These are phyloP conservation scores for Microchirus variegatus DNA, from an alignment of 2,797 vertebrate species.

Conservation along the genomic window DNA sequence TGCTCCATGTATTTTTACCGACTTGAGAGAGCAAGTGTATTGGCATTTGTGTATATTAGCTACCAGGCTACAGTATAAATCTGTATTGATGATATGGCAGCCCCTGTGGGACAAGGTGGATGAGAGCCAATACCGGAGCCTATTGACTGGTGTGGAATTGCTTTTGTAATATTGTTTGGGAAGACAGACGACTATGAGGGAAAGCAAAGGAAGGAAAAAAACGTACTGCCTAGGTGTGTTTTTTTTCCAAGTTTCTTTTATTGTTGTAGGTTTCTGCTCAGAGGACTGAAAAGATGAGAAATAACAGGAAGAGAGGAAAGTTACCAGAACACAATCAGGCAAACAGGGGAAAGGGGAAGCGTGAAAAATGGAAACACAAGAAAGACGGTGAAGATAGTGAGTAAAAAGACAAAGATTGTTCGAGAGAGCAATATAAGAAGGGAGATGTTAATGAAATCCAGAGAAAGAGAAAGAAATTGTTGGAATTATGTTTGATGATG, in stretches of 20 bases:
- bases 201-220: conserved; percentile 32
- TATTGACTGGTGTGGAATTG: conserved; percentile 82
- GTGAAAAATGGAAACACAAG: conserved; percentile 11
- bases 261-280: conserved; percentile 51
- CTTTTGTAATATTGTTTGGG: conserved; percentile 85
- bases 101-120: conserved; percentile 71
- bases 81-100: conserved; percentile 83
- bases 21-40: conserved; percentile 60
- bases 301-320: conserved; percentile 27
- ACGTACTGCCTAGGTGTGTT: conserved; percentile 50
- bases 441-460: conserved; percentile 2
- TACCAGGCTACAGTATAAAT: conserved; percentile 80
- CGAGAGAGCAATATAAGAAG: neutral
- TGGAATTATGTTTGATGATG: conserved; percentile 28
- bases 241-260: conserved; percentile 67
- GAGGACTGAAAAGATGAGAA: conserved; percentile 42
- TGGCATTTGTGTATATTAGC: conserved; percentile 83
- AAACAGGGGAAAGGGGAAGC: conserved; percentile 12
- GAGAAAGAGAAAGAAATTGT: conserved; percentile 8
- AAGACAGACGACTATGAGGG: conserved; percentile 71
- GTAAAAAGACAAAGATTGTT: no score
- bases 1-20: conserved; percentile 76
- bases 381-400: neutral
- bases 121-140: conserved; percentile 76
- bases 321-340: conserved; percentile 35